Base-by-base conservation (phyloP, 2,113 vertebrate genomes). In the Macrotis lagotis region DNA sequence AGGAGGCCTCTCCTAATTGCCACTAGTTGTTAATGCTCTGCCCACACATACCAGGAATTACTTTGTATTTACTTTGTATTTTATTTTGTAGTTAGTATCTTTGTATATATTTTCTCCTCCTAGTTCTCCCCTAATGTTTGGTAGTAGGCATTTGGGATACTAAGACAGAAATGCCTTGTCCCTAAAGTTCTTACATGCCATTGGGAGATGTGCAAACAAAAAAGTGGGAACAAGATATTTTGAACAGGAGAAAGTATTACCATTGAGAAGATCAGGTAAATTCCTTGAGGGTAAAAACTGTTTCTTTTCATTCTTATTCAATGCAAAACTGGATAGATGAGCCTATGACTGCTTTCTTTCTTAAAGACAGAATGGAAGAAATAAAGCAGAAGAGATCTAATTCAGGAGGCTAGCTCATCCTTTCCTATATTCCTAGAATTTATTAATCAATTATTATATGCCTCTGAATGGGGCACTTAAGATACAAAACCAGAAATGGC, bases 261-360 rank as follows among this genome's bases (percentile, higher is more conserved):
- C 66, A n/a, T 37, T 22, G 37, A 16, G 9, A 74, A n/a, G 37
- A 74, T 74, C 37, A n/a, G 37, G 37, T 74, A 74, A n/a, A 22
- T 74, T 74, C 37, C 37, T n/a, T n/a, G 37, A n/a, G 37, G 66
- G 16, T 16, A 74, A n/a, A 6, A 74, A 44, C 66, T 74, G 37
- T 74, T 74, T 74, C 37, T 55, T 55, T n/a, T 22, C 44, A 7
- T 25, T 25, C 37, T 74, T n/a, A 74, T 3, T 59, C 10, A 31
- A 53, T 31, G 5, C 28, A 89, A 94, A 94, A 95, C 25, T 94
- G 91, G 95, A 92, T 48, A 37, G 51, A n/a, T n/a, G n/a, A n/a
- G n/a, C n/a, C 53, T 25, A 90, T 12, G 48, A 9, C 44, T 89
- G 49, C 88, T 51, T 88, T 51, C 31, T 10, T 24, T 92, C 31